Evolutionary conservation across 2,888 invertebrate species (phyloP).

Genomic region (Charanyca ferruginea): DNA sequence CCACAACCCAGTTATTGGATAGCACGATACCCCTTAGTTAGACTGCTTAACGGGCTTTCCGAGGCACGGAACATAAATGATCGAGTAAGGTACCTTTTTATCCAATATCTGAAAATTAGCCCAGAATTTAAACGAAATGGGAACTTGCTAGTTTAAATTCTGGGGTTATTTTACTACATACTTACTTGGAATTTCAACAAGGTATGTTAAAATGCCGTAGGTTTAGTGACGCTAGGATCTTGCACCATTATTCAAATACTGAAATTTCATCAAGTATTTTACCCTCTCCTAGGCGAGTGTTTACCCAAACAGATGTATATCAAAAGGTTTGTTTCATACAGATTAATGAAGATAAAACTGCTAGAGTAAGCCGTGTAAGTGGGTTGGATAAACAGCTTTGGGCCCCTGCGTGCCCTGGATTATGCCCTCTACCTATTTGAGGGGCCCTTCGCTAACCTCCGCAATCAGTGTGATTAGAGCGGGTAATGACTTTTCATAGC

Average conservation of each 20-base stretch:
- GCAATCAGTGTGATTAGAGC: slow-evolving; percentile 49
- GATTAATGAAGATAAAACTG: slow-evolving; percentile 64
- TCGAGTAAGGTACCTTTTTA: too few species aligned
- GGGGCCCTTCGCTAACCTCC: slow-evolving; percentile 43
- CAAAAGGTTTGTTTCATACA: slow-evolving; percentile 42
- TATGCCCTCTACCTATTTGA: slow-evolving; percentile 45
- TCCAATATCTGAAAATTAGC: too few species aligned
- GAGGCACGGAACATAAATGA: too few species aligned
- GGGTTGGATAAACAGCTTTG: slow-evolving; percentile 65
- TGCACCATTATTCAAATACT: slow-evolving; percentile 34
- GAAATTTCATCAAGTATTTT: slow-evolving; percentile 43
- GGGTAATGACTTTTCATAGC: slow-evolving; percentile 44
- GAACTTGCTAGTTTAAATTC: too few species aligned
- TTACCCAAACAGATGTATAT: slow-evolving; percentile 41
- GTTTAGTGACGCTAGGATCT: too few species aligned
- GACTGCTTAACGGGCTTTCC: too few species aligned
- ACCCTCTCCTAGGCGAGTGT: slow-evolving; percentile 24
- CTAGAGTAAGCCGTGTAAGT: slow-evolving; percentile 55
- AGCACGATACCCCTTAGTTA: too few species aligned
- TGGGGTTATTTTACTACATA: too few species aligned
- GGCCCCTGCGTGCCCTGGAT: slow-evolving; percentile 51
- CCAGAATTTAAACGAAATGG: too few species aligned
- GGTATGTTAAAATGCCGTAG: too few species aligned
- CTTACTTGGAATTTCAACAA: too few species aligned
- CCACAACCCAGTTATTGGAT: too few species aligned